Evolutionary conservation across 2,888 invertebrate genomes (phyloP), one percentile per base, ranked within the genome.

Genomic region (Pachycephus smyrnensis): DNA sequence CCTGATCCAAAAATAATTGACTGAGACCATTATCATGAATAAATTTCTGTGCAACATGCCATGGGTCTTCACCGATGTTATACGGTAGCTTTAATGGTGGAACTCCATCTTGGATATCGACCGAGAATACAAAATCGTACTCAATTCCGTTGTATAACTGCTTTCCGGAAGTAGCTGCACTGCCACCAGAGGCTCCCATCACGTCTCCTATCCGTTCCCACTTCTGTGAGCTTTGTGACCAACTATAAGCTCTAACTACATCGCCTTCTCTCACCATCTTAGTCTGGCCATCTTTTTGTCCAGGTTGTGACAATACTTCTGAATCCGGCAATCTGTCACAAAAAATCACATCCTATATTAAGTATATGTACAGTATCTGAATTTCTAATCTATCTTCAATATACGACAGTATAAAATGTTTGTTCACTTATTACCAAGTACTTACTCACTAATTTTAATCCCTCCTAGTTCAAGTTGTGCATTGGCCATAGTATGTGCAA

Each of bases 111-210:
- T 98, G 97, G 77, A 99, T 96, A 87, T 98, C 98, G n/a, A 99
- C 97, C 83, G 95, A 96, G 91, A 99, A 99, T 37, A 99, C 98
- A 92, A 95, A 98, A 92, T 99, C 99, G 89, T 98, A 99, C 88
- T 97, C 96, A 93, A 96, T 95, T 84, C 98, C 98, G 89, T 98
- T 96, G 88, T 94, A 95, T 87, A 96, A 92, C 11, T 95, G 95
- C 92, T 97, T 98, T 35, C 96, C 96, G 0, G 94, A 94, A 0
- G 93, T 92, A 6, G 92, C 92, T 83, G 95, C 94, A 0, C 93
- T 93, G 4, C 95, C 95, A 0, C 95, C 95, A 23, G 94, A 93
- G 12, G 95, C 95, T 0, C 98, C 98, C 88, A 97, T 94, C 3
- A 98, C 97, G 89, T 98, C 97, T 0, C 98, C 98, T 30, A 98